A percentile compares a stretch with the other conserved stretches of the same genome.
Conservation (phyloP, 2,113 vertebrate species). For the Clarias gariepinus region DNA sequence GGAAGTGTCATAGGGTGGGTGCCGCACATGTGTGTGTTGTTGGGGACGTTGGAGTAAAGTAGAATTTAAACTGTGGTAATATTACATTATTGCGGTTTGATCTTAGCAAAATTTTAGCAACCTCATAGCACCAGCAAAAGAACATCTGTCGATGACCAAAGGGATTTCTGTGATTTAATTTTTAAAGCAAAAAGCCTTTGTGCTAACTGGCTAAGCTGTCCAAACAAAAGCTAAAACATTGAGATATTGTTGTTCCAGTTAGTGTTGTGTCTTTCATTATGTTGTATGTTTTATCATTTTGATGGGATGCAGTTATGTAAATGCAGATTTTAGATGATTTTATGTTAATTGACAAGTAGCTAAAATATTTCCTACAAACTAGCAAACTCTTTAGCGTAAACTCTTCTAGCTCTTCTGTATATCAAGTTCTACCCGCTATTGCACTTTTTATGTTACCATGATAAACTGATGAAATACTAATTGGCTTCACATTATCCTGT, state of each 20-base stretch:
- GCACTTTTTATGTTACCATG: neutral
- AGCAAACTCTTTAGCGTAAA: neutral
- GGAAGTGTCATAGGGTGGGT: too few relatives aligned
- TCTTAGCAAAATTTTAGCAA: too few relatives aligned
- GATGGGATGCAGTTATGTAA: neutral
- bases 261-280: neutral
- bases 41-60: too few relatives aligned
- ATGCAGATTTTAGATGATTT: neutral
- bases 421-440: neutral
- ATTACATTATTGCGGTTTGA: too few relatives aligned
- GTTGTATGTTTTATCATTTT: neutral
- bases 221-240: neutral
- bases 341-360: neutral
- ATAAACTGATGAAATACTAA: neutral
- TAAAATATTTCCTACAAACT: neutral
- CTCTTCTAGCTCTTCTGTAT: neutral
- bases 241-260: neutral
- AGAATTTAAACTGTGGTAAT: too few relatives aligned
- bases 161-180: neutral
- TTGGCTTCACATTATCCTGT: slow-evolving; percentile 7
- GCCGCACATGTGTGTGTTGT: too few relatives aligned
- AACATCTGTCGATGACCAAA: neutral
- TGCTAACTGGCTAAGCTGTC: neutral
- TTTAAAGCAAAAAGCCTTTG: neutral
- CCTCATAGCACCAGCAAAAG: too few relatives aligned